Percentiles rank a stretch among this genome's conserved stretches.
phyloP scores from a whole-genome alignment of 2,888 invertebrate species.

The Frankliniella intonsa region DNA sequence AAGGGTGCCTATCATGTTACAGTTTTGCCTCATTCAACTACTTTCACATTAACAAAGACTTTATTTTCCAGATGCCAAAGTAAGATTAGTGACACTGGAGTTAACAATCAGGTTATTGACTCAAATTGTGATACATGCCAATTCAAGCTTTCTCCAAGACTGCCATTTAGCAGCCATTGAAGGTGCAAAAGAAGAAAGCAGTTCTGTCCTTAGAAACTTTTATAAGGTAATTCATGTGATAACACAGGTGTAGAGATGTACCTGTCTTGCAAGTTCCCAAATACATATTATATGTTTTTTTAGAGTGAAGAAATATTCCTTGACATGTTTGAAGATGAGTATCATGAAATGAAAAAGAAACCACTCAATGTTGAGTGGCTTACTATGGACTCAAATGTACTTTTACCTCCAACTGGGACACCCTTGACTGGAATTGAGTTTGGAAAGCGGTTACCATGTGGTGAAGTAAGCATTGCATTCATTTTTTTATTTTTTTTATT shows the following conservation, averaged over 20 bases:
- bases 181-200: slow-evolving; percentile 69
- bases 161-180: slow-evolving; percentile 54
- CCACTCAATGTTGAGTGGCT: slow-evolving; percentile 88
- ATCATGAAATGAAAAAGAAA: slow-evolving; percentile 76
- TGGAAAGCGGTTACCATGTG: slow-evolving; percentile 89
- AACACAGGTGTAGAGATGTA: too few relatives aligned
- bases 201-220: slow-evolving; percentile 79
- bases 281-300: slow-evolving; percentile 34
- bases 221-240: slow-evolving; percentile 61
- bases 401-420: slow-evolving; percentile 91
- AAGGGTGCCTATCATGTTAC: not conserved
- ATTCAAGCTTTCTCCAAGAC: slow-evolving; percentile 60
- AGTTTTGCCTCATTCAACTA: too few relatives aligned
- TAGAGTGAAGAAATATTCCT: slow-evolving; percentile 94
- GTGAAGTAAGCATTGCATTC: slow-evolving; percentile 65
- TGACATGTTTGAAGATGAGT: slow-evolving; percentile 98
- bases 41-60: slow-evolving; percentile 27
- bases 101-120: slow-evolving; percentile 75
- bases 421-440: slow-evolving; percentile 95
- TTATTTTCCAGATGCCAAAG: slow-evolving; percentile 63
- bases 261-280: too few relatives aligned
- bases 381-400: slow-evolving; percentile 92
- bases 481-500: slow-evolving; percentile 23
- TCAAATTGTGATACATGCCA: slow-evolving; percentile 58
- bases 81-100: slow-evolving; percentile 89